These are phyloP conservation scores for Hylyphantes graminicola DNA, from an alignment of 1,140 invertebrate genomes.

Conservation along the genomic window DNA sequence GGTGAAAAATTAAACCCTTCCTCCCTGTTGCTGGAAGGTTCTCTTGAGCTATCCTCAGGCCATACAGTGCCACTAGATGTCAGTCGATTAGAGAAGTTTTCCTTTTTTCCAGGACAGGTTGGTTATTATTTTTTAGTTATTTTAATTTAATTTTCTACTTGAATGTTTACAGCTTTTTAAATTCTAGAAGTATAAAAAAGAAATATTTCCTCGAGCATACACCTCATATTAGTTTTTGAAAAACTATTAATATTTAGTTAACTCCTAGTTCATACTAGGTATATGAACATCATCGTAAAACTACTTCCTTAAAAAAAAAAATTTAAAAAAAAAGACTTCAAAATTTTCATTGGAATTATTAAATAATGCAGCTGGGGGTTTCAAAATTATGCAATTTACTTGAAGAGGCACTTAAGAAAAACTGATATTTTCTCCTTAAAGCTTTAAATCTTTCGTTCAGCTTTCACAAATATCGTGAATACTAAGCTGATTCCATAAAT, in stretches of 20 bases:
- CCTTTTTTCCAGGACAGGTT: conserved; percentile 85
- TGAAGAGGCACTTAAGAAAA: no score
- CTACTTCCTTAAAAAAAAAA: background rate
- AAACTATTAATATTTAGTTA: no score
- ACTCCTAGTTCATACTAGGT: background rate
- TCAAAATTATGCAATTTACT: no score
- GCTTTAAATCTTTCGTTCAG: no score
- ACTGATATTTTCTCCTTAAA: no score
- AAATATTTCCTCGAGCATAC: no score
- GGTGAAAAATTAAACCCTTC: conserved; percentile 77
- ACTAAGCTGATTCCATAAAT: no score
- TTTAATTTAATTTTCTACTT: background rate
- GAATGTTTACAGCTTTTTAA: background rate
- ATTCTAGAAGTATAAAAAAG: background rate
- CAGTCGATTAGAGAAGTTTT: conserved; percentile 75
- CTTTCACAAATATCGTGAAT: no score
- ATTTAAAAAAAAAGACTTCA: background rate
- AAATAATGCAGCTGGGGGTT: no score
- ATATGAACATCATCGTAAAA: conserved; percentile 2
- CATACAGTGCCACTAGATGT: conserved; percentile 73
- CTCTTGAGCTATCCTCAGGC: conserved; percentile 68
- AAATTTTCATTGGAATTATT: background rate
- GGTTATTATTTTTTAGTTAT: background rate
- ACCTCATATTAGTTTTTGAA: no score
- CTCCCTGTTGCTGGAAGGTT: conserved; percentile 78